Conservation (phyloP, 2,888 invertebrate genomes). For the Chrysomela aeneicollis region DNA sequence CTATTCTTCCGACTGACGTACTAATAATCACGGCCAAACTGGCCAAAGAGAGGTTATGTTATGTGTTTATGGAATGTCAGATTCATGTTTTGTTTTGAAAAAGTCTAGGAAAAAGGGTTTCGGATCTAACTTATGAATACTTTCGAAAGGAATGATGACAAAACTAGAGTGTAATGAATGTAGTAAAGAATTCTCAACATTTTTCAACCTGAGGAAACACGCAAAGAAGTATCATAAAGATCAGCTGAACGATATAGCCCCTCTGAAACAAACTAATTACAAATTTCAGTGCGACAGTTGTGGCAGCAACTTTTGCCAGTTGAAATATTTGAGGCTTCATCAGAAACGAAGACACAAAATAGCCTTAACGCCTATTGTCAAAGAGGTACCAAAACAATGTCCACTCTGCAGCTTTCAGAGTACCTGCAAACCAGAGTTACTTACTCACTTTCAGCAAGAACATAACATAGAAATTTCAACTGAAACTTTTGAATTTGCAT, state of each 20-base stretch:
- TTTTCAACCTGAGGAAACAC: background rate
- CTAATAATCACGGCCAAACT: background rate
- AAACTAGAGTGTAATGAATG: slow-evolving; percentile 5
- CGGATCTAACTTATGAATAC: background rate
- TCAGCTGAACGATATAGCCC: background rate
- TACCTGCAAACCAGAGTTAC: background rate
- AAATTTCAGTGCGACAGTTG: background rate
- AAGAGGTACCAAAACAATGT: slow-evolving; percentile 3
- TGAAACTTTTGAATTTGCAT: background rate
- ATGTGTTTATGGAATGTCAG: background rate
- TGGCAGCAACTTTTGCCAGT: background rate
- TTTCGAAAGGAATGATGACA: background rate
- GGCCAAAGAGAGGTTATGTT: background rate
- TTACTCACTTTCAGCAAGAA: background rate
- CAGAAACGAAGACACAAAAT: slow-evolving; percentile 2
- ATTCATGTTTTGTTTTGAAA: background rate
- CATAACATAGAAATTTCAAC: background rate
- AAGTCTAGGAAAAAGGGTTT: background rate
- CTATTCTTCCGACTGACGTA: background rate
- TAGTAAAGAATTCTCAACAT: slow-evolving; percentile 1
- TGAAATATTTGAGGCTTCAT: background rate
- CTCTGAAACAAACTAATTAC: background rate
- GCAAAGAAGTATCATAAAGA: background rate
- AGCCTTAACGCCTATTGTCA: background rate
- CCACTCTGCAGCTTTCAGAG: background rate